Base-by-base conservation (phyloP, 1,140 invertebrate species). In the Aphaenogaster rudis region DNA sequence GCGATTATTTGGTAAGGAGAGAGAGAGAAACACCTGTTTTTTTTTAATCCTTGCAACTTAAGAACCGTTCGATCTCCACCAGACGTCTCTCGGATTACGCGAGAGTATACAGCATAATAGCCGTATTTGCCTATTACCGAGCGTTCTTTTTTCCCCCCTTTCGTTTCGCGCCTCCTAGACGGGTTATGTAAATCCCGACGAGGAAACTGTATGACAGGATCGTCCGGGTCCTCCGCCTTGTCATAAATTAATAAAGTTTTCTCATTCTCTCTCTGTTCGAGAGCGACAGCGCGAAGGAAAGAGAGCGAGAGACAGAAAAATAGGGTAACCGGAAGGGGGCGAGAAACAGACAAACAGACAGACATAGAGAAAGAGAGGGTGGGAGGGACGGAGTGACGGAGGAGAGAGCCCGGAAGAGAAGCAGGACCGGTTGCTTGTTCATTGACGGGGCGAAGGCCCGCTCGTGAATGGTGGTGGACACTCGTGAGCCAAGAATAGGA, bases 371-470 rank as follows among this genome's bases (percentile, higher is more conserved):
- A 28, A 48, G 17, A 57, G 59, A 15, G 17, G 76, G 63, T 13
- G 57, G 33, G 42, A 48, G 50, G 63, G 33, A 36, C 39, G 71
- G 33, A 57, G 64, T 33, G 52, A 89, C 36, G 79, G 50, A 48
- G 78, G 64, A 57, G 42, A 66, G 54, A 64, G 61, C 36, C 72
- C 81, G 72, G 82, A 88, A 88, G 88, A 89, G 64, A 82, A 69
- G 66, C 74, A 88, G 72, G 90, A 91, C 90, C 88, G 89, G 89
- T 91, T 90, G 77, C 74, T 86, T 86, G 72, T 67, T 78, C 85
- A 86, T 89, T 86, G 89, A 87, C 66, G 88, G 86, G 69, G 72
- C 64, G 67, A 81, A 80, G 67, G 57, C 67, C 59, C 63, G 66
- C 57, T 63, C 57, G 76, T 88, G 80, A 91, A 91, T 90, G 87